Evolutionary conservation across 2,113 vertebrate genomes (phyloP), one percentile per base, ranked within the genome.

Genomic region (Laticauda laticaudata): DNA sequence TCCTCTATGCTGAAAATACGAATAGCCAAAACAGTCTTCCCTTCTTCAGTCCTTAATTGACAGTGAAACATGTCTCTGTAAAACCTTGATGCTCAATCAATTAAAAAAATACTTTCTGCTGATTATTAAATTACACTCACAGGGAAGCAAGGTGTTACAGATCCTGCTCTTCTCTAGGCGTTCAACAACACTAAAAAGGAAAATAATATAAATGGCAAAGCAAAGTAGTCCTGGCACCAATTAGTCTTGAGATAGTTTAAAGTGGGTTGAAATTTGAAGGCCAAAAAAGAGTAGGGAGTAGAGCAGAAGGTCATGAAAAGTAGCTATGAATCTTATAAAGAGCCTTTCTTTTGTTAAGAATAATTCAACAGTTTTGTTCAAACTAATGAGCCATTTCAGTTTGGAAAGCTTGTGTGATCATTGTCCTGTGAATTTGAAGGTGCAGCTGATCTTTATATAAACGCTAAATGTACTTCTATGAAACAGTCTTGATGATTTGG

Each of bases 281-380:
- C 97, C 98, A 96, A 93, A 97, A 81, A 96, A 94, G 97, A 97
- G 95, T 96, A 95, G 95, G 96, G 97, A 97, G 94, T 97, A 95
- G 94, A 57, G 96, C 97, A 97, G 98, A 98, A 97, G 98, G 98
- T 98, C 98, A 98, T 98, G 97, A 97, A 98, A 98, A 98, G 96
- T 98, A 98, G 98, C 98, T 98, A 98, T 97, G 91, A 96, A 95
- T 97, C 97, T 97, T 98, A 95, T 34, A 97, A 97, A 97, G 97
- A 93, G 94, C 96, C 96, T 97, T 96, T 97, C 97, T 97, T 98
- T 98, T 98, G 97, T 98, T 97, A 96, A 94, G 96, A 97, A 95
- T 97, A 98, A 97, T 97, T 97, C 95, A 96, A 94, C 90, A 64
- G 94, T 98, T 98, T 96, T 96, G 92, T 95, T 97, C 34, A 0